A percentile compares a stretch with the other conserved stretches of the same genome.
Evolutionary conservation across 2,888 invertebrate genomes (phyloP).

Genomic region (Eupithecia tripunctaria): DNA sequence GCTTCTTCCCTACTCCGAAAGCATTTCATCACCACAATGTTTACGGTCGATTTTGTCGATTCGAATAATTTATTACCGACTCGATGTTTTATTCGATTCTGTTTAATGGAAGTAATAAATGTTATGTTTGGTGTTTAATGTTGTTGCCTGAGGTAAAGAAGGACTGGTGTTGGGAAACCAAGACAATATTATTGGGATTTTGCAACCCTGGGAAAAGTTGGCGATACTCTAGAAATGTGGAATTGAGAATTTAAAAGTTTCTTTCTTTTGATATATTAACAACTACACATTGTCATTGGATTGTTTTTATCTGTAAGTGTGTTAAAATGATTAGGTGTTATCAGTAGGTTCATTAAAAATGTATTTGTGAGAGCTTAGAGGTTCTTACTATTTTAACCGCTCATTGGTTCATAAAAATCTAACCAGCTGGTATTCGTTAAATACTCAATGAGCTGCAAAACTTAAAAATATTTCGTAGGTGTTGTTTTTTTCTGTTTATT

Average conservation of each 20-base stretch:
- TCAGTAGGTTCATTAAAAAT: too few relatives aligned
- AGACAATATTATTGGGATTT: not conserved
- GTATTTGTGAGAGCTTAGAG: too few relatives aligned
- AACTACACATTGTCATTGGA: not conserved
- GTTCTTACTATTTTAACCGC: too few relatives aligned
- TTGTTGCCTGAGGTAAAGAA: conserved; percentile 13
- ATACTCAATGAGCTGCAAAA: too few relatives aligned
- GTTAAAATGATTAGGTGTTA: too few relatives aligned
- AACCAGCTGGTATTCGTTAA: too few relatives aligned
- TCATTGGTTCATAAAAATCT: too few relatives aligned
- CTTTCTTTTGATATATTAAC: not conserved
- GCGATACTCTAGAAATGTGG: not conserved
- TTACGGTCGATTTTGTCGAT: conserved; percentile 13
- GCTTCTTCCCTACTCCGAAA: not conserved
- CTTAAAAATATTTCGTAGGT: too few relatives aligned
- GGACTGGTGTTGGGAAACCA: not conserved
- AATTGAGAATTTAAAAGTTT: not conserved
- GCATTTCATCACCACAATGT: conserved; percentile 17
- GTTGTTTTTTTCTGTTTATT: too few relatives aligned
- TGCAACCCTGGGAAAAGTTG: not conserved
- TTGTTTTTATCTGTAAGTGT: not conserved
- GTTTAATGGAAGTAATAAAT: conserved; percentile 23
- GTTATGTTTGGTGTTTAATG: conserved; percentile 14
- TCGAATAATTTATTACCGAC: conserved; percentile 12
- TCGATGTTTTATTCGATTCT: conserved; percentile 24